phyloP scores from a whole-genome alignment of 2,888 invertebrate genomes.

The Thymelicus sylvestris region DNA sequence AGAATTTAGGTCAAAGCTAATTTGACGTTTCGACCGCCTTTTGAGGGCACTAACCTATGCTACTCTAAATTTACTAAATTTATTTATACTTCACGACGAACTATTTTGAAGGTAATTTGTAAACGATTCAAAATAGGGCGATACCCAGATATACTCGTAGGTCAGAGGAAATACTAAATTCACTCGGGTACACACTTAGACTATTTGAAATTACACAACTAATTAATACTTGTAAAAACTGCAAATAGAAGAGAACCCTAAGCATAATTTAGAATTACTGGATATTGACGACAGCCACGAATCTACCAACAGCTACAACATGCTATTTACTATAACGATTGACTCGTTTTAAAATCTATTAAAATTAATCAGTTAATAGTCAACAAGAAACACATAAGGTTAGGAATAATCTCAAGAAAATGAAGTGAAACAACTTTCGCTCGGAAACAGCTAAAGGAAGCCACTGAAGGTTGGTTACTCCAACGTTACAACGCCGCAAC shows the following conservation, averaged over 20 bases:
- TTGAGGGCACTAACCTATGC: constrained; percentile 8
- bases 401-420: not conserved
- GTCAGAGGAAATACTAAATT: constrained; percentile 3
- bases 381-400: not conserved
- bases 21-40: constrained; percentile 7
- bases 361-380: not conserved
- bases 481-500: constrained; percentile 16
- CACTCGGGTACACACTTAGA: not conserved
- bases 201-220: not conserved
- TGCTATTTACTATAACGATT: not conserved
- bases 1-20: constrained; percentile 12
- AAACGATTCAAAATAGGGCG: constrained; percentile 2
- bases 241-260: not conserved
- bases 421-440: constrained; percentile 18
- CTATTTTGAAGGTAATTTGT: constrained; percentile 7
- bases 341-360: not conserved
- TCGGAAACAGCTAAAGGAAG: constrained; percentile 11
- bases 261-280: not conserved
- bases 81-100: constrained; percentile 1
- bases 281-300: not conserved
- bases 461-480: constrained; percentile 22
- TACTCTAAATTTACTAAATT: not conserved
- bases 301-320: not conserved
- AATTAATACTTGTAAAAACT: not conserved
- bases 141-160: not conserved